Conservation (phyloP, 1,140 invertebrate genomes). For the Coenobita brevimanus region DNA sequence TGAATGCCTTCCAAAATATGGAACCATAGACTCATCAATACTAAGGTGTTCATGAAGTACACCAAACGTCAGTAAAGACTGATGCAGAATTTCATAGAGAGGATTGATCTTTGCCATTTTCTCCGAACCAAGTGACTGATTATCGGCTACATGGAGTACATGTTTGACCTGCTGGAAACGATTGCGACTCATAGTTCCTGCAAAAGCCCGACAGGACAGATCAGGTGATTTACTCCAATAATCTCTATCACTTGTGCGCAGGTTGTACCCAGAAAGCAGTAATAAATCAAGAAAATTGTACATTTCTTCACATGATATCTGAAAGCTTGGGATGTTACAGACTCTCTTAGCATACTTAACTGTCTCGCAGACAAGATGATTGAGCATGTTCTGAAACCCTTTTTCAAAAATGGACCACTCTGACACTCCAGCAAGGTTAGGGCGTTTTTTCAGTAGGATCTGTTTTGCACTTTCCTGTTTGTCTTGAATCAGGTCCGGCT, state of each 20-base stretch:
- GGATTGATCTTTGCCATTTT: conserved; percentile 70
- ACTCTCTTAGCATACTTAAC: conserved; percentile 31
- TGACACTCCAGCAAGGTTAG: conserved; percentile 15
- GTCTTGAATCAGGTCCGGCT: conserved; percentile 11
- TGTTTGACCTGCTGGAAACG: conserved; percentile 48
- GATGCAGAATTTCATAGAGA: conserved; percentile 68
- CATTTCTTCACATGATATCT: conserved; percentile 37
- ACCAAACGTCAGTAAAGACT: conserved; percentile 68
- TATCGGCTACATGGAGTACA: conserved; percentile 37
- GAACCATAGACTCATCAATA: conserved; percentile 76
- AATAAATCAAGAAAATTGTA: conserved; percentile 21
- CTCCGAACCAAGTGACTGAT: conserved; percentile 38
- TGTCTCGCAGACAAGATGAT: conserved; percentile 24
- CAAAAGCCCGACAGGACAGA: conserved; percentile 18
- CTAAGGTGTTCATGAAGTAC: conserved; percentile 70
- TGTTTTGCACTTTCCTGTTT: conserved; percentile 8
- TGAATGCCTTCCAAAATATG: conserved; percentile 75
- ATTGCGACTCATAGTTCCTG: conserved; percentile 41
- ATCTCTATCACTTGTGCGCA: conserved; percentile 38
- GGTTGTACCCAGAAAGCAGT: conserved; percentile 31
- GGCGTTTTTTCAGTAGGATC: not conserved
- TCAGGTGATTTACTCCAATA: conserved; percentile 30
- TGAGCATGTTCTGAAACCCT: conserved; percentile 28
- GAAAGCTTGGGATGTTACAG: conserved; percentile 4
- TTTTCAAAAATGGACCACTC: conserved; percentile 36